Evolutionary conservation across 1,140 invertebrate genomes (phyloP).

Genomic region (Penaeus indicus): DNA sequence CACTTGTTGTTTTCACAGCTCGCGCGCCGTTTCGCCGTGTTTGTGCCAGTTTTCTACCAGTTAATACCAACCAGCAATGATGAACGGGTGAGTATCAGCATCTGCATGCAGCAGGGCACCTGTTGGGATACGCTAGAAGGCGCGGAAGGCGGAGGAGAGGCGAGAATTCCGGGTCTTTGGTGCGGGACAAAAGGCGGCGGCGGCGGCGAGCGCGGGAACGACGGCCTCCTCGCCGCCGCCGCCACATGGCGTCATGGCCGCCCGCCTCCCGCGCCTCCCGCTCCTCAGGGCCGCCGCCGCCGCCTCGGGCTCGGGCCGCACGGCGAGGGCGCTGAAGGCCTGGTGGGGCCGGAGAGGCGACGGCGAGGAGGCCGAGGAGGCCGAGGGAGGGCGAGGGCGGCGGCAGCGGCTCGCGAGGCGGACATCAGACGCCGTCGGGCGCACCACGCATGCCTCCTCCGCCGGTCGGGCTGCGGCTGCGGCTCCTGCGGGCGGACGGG

Average conservation of each 20-base stretch:
- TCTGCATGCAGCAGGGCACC: too few relatives aligned
- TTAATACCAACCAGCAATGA: slow-evolving; percentile 49
- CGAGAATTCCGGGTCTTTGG: neutral
- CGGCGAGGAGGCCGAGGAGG: too few relatives aligned
- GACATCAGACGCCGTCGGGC: too few relatives aligned
- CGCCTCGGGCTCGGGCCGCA: too few relatives aligned
- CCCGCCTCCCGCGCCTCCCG: neutral
- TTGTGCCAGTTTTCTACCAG: slow-evolving; percentile 53
- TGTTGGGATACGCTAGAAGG: too few relatives aligned
- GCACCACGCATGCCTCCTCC: too few relatives aligned
- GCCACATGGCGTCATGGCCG: neutral
- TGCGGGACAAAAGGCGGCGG: neutral
- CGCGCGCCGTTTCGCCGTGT: slow-evolving; percentile 52
- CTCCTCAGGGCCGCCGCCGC: neutral
- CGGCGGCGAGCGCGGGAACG: slow-evolving; percentile 47
- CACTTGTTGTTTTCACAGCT: slow-evolving; percentile 57
- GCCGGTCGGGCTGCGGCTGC: too few relatives aligned
- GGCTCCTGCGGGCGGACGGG: too few relatives aligned
- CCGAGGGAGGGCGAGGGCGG: too few relatives aligned
- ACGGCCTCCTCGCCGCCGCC: slow-evolving; percentile 19
- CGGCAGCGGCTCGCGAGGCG: too few relatives aligned
- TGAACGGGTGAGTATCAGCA: slow-evolving; percentile 53
- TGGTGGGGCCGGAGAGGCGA: too few relatives aligned
- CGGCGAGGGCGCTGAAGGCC: too few relatives aligned
- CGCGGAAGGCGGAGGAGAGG: neutral